Base-by-base conservation (phyloP, 2,113 vertebrate species). In the Gopherus evgoodei region DNA sequence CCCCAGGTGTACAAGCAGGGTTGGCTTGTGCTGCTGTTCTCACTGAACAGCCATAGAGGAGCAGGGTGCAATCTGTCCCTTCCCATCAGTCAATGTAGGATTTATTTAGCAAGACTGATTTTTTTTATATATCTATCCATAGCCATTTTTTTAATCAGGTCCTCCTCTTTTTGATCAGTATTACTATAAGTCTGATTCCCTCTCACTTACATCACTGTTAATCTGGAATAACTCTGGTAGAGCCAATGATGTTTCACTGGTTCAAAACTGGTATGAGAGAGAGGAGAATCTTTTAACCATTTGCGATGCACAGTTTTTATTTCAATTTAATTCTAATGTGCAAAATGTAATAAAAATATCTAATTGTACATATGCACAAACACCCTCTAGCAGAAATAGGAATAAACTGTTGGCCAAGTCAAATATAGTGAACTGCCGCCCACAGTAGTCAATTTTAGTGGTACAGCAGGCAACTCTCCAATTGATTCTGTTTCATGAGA, bases 401-500 rank as follows among this genome's bases (percentile, higher is more conserved):
- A 81, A 78, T 91, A 14, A 62, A 16, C 14, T 88, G 82, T n/a
- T 72, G 1, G 16, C 38, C 88, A 96, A 78, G 7, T 92, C 93
- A 72, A 19, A 86, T 89, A 79, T 79, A 92, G 12, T 42, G 38
- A 90, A 81, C 76, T 80, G 31, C 83, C 57, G 57, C 52, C 24
- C 81, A n/a, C 42, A 91, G 44, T 42, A 75, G 80, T 76, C 25
- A 80, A 54, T 93, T 97, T 95, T 62, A 84, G 0, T 4, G 11
- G 17, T 82, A 62, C 54, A 87, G 87, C 50, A 96, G 69, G 69
- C 86, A 89, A 81, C 91, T 56, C 21, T 76, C 88, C 91, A 59
- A 84, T 54, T 87, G 57, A 83, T 90, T 92, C 95, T 89, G 7
- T 86, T 96, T 94, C 47, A 25, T 91, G 90, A 35, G 25, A 85